A percentile compares a stretch with the other conserved stretches of the same genome.
These are phyloP conservation scores for Dyspetes luteomarginatus DNA, from an alignment of 2,888 invertebrate species.

Conservation along the genomic window DNA sequence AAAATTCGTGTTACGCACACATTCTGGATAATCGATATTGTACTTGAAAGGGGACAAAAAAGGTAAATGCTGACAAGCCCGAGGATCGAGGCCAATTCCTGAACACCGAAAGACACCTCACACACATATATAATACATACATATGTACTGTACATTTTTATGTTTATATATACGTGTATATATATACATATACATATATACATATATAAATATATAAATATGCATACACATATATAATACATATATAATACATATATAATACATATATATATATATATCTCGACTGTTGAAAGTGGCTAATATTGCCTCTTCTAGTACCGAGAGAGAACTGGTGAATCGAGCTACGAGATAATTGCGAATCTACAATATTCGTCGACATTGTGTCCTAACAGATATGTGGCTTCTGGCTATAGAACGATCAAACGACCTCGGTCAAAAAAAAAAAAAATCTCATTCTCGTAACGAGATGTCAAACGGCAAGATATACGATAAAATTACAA, in stretches of 20 bases:
- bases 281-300: slow-evolving; percentile 52
- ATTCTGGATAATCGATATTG: slow-evolving; percentile 63
- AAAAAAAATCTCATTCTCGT: slow-evolving; percentile 32
- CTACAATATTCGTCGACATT: slow-evolving; percentile 49
- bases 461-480: slow-evolving; percentile 2
- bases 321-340: slow-evolving; percentile 37
- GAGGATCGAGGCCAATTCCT: slow-evolving; percentile 61
- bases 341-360: slow-evolving; percentile 55
- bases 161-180: not conserved
- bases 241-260: no score
- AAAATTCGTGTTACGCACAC: slow-evolving; percentile 45
- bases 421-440: slow-evolving; percentile 19
- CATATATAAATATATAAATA: not conserved
- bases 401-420: slow-evolving; percentile 43
- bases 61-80: slow-evolving; percentile 58
- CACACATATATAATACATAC: not conserved
- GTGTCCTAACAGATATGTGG: slow-evolving; percentile 45
- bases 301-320: slow-evolving; percentile 51
- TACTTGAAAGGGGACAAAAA: slow-evolving; percentile 26
- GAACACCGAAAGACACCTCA: slow-evolving; percentile 17
- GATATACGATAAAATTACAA: slow-evolving; percentile 20
- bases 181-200: no score
- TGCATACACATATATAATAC: not conserved
- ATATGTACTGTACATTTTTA: slow-evolving; percentile 1
- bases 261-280: slow-evolving; percentile 28